Evolutionary conservation across 2,888 invertebrate genomes (phyloP), one percentile per base, ranked within the genome.

Genomic region (Sisyra nigra): DNA sequence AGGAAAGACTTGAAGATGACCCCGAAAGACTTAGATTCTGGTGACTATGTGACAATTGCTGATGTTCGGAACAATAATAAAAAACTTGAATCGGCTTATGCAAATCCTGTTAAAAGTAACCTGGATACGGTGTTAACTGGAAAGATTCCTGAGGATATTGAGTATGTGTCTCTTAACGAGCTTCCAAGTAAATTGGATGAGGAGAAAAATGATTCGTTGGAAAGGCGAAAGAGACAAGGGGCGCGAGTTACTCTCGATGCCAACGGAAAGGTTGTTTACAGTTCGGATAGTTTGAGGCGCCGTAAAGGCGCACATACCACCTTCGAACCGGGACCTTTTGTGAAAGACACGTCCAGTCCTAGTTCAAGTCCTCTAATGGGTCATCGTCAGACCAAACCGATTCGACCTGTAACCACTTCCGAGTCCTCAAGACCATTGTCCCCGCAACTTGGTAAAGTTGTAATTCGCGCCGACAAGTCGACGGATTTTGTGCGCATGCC

Each of bases 301-400:
- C 68, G 79, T 49, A 84, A 84, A 67, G 80, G 80, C 46, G 79
- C 82, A 11, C 83, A 86, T 55, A 83, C 85, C 31, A 86, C 87
- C 29, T 88, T 88, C 55, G 85, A 84, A 66, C 88, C 88, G 44
- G 88, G 88, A 50, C 86, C 85, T 35, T 83, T 81, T 58, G 83
- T 87, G 17, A 83, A 82, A 63, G 76, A 74, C 54, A 52, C 56
- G 2, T 52, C 56, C 2, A 62, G 63, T 9, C 65, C 68, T 3
- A 60, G 56, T 36, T 60, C 62, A 2, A 74, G 73, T 53, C 73
- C 70, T 39, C 57, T 68, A 32, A 57, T 68, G 6, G 47, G 48
- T 4, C 66, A 65, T 48, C 57, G 69, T 33, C 55, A 61, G 2
- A 55, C 58, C 9, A 60, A 64, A 44, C 55, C 58, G 6, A 56